phyloP scores from a whole-genome alignment of 2,113 vertebrate genomes.

The Osmerus eperlanus region DNA sequence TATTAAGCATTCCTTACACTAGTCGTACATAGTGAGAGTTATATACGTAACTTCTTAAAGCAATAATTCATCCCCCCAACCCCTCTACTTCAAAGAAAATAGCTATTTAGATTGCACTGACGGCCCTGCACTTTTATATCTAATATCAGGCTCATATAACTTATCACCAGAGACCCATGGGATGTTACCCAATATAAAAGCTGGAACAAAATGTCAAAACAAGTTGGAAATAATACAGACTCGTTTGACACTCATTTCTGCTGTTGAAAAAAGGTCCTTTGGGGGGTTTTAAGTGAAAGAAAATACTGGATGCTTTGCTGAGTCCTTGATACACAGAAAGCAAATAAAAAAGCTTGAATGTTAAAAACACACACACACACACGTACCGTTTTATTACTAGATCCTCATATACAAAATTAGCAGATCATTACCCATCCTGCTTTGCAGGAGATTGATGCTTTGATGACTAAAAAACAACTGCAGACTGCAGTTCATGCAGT shows the following conservation, averaged over 20 bases:
- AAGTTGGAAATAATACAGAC: slow-evolving; percentile 30
- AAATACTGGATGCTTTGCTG: slow-evolving; percentile 1
- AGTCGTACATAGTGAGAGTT: slow-evolving; percentile 21
- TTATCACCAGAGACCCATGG: slow-evolving; percentile 22
- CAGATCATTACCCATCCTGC: neutral
- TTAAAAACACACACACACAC: too few relatives aligned
- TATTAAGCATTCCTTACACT: slow-evolving; percentile 27
- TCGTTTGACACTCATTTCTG: slow-evolving; percentile 25
- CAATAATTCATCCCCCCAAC: slow-evolving; percentile 33
- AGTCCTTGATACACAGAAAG: neutral
- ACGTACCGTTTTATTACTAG: neutral
- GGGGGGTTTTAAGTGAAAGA: slow-evolving; percentile 2
- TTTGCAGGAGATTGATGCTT: neutral
- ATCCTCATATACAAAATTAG: neutral
- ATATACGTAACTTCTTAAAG: slow-evolving; percentile 47
- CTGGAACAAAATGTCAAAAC: slow-evolving; percentile 33
- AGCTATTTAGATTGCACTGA: neutral
- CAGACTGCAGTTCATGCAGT: neutral
- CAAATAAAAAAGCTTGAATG: neutral
- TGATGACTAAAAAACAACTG: neutral
- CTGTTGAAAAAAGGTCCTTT: slow-evolving; percentile 19
- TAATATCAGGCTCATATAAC: slow-evolving; percentile 39
- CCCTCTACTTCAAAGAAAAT: neutral
- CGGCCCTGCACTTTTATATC: slow-evolving; percentile 11
- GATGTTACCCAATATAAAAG: slow-evolving; percentile 20